Conservation (phyloP, 2,113 vertebrate genomes). For the Rhagologus leucostigma region DNA sequence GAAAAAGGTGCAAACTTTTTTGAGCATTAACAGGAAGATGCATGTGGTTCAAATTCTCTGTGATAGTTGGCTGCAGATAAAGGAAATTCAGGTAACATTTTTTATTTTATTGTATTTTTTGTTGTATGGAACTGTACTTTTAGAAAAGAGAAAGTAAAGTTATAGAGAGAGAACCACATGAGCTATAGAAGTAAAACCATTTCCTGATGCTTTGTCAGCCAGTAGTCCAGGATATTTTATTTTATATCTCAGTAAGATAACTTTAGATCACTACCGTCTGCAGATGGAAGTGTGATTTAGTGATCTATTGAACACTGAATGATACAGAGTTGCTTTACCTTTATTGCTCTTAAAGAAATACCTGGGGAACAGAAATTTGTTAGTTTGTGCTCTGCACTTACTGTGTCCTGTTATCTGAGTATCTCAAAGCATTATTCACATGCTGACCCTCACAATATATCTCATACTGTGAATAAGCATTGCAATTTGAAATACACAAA, state of each 20-base stretch:
- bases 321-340: not conserved
- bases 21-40: not conserved
- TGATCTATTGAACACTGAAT: not conserved
- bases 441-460: not conserved
- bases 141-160: not conserved
- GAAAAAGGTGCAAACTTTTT: not conserved
- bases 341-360: not conserved
- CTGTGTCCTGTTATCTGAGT: not conserved
- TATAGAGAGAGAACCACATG: not conserved
- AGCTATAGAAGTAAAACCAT: not conserved
- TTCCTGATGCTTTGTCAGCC: not conserved
- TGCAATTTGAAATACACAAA: not conserved
- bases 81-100: not conserved
- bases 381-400: not conserved
- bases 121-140: not conserved
- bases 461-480: not conserved
- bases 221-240: not conserved
- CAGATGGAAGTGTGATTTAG: slow-evolving; percentile 7
- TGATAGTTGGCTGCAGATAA: not conserved
- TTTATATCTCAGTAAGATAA: not conserved
- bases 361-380: not conserved
- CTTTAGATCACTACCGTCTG: not conserved
- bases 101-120: not conserved
- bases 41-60: not conserved
- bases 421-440: not conserved